Evolutionary conservation across 2,888 invertebrate species (phyloP).

Genomic region (Xestia c-nigrum): DNA sequence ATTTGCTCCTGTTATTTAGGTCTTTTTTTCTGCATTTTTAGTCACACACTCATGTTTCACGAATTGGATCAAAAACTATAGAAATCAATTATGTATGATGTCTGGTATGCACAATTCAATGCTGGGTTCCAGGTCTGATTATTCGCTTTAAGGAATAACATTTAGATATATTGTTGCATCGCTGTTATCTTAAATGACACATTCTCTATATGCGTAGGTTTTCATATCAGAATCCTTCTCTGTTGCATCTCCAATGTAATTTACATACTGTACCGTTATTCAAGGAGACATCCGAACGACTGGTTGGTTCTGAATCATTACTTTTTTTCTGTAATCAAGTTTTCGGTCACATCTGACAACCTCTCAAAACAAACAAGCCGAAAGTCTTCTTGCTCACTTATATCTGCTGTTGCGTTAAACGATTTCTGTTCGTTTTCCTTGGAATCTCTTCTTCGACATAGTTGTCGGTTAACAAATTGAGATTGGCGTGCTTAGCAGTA

Average conservation of each 20-base stretch:
- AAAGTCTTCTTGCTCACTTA: conserved; percentile 70
- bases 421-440: conserved; percentile 60
- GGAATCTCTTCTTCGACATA: conserved; percentile 47
- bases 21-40: conserved; percentile 49
- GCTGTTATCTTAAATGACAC: conserved; percentile 77
- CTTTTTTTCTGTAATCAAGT: conserved; percentile 85
- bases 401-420: conserved; percentile 67
- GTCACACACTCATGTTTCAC: neutral
- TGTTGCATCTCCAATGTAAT: conserved; percentile 80
- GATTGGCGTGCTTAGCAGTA: conserved; percentile 68
- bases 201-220: conserved; percentile 76
- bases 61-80: conserved; percentile 20
- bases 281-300: conserved; percentile 78
- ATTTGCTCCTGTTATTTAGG: conserved; percentile 69
- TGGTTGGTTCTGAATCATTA: conserved; percentile 82
- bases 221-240: conserved; percentile 74
- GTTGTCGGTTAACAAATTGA: conserved; percentile 62
- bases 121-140: conserved; percentile 45
- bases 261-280: conserved; percentile 88
- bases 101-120: conserved; percentile 12
- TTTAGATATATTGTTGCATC: conserved; percentile 70
- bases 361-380: conserved; percentile 86
- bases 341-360: conserved; percentile 80
- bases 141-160: conserved; percentile 64
- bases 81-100: conserved; percentile 16